phyloP scores from a whole-genome alignment of 2,113 vertebrate genomes.

The Hydropotes inermis region DNA sequence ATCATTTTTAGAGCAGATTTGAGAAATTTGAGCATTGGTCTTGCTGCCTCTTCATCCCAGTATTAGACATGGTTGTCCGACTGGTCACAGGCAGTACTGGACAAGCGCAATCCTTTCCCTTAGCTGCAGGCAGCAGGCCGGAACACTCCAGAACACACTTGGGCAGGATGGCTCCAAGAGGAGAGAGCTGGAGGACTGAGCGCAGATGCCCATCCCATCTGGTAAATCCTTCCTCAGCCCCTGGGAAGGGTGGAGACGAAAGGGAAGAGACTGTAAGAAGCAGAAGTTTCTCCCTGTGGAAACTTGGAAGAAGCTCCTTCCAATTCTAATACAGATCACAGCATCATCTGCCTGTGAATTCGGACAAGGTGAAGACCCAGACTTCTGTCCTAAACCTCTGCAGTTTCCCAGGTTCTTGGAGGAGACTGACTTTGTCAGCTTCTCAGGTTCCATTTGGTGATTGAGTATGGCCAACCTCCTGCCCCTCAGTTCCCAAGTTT shows the following conservation, averaged over 20 bases:
- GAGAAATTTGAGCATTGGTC: neutral
- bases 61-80: no score
- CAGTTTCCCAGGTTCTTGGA: neutral
- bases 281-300: neutral
- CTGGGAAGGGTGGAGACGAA: neutral
- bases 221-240: neutral
- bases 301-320: neutral
- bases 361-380: neutral
- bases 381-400: neutral
- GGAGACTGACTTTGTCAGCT: neutral
- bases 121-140: neutral
- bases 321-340: neutral
- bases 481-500: neutral
- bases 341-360: neutral
- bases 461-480: neutral
- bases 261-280: neutral
- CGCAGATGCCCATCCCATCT: neutral
- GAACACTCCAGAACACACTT: no score
- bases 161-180: neutral
- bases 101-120: neutral
- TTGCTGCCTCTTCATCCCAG: neutral
- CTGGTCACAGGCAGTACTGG: neutral
- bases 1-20: neutral
- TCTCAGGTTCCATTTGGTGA: neutral
- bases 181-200: neutral